Evolutionary conservation across 2,797 vertebrate genomes (phyloP).

Genomic region (Thaleichthys pacificus): DNA sequence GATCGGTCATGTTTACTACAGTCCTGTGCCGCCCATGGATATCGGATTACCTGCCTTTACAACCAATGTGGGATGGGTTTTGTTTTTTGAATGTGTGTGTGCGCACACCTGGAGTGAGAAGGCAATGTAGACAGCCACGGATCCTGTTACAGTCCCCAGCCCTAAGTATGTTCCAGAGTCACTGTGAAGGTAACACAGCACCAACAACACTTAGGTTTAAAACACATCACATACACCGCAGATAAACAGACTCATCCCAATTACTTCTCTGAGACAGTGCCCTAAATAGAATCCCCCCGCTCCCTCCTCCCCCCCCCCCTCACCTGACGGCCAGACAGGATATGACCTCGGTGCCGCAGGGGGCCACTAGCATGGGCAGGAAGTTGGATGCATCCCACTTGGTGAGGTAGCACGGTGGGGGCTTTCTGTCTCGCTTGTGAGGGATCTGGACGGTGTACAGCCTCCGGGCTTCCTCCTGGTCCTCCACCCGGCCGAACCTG

Average conservation of each 20-base stretch:
- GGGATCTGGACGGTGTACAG: slow-evolving; percentile 96
- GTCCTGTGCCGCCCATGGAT: too few relatives aligned
- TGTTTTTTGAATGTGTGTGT: neutral
- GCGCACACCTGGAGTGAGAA: slow-evolving; percentile 91
- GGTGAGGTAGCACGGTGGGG: slow-evolving; percentile 89
- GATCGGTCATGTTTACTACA: too few relatives aligned
- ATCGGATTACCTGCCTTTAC: too few relatives aligned
- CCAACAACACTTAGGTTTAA: neutral
- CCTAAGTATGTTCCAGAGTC: slow-evolving; percentile 94
- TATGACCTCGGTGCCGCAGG: slow-evolving; percentile 89
- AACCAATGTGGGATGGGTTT: neutral
- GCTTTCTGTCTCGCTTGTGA: slow-evolving; percentile 88
- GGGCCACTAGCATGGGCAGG: slow-evolving; percentile 84
- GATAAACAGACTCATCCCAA: too few relatives aligned
- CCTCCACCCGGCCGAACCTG: slow-evolving; percentile 88
- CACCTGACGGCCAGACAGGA: slow-evolving; percentile 90
- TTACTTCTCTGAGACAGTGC: neutral
- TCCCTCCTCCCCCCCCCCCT: neutral
- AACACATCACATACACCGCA: neutral
- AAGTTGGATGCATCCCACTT: slow-evolving; percentile 93
- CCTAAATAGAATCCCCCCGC: too few relatives aligned
- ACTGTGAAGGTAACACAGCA: slow-evolving; percentile 61
- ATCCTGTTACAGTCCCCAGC: slow-evolving; percentile 92
- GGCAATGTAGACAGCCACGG: slow-evolving; percentile 90
- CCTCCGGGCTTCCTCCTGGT: slow-evolving; percentile 78